Base-by-base conservation (phyloP, 2,888 invertebrate species). In the Cryptosula pallasiana region DNA sequence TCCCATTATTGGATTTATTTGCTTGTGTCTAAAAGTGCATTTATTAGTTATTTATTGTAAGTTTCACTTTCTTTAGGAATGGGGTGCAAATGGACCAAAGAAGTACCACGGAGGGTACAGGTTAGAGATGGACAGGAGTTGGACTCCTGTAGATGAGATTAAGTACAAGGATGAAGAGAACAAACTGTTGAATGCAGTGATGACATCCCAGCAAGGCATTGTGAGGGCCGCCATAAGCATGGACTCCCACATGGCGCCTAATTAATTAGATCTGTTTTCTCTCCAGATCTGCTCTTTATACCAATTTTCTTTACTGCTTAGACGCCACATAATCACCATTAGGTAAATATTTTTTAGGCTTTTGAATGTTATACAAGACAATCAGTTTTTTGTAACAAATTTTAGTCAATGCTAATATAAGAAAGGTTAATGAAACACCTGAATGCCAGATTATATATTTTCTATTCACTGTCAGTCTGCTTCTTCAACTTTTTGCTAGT, bases 51-150 rank as follows among this genome's bases (percentile, higher is more conserved):
- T n/a, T n/a, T n/a, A n/a, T n/a, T n/a, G n/a, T n/a, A n/a, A n/a
- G n/a, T n/a, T n/a, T n/a, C n/a, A n/a, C n/a, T n/a, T n/a, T n/a
- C 76, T 76, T 16, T 75, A 91, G 89, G 92, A 92, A 83, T 92
- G 92, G 91, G 89, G 88, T 69, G 76, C 81, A 58, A 83, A 85
- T 25, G 87, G 88, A 73, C 88, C 89, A 2, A 90, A 91, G 77
- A 83, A 85, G 69, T 90, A 87, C 80, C 81, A 90, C 69, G 91
- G 90, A 16, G 89, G 90, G 29, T 92, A 87, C 81, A 87, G 89
- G 78, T 85, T 91, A 71, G 91, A 91, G 81, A 85, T 86, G 57
- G 91, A 92, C 82, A 87, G 87, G 78, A 89, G 89, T 13, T 92
- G 91, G 91, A 91, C 91, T 0, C 87, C 89, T 0, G 77, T 87